Evolutionary conservation across 2,113 vertebrate species (phyloP).

Genomic region (Scytalopus superciliaris): DNA sequence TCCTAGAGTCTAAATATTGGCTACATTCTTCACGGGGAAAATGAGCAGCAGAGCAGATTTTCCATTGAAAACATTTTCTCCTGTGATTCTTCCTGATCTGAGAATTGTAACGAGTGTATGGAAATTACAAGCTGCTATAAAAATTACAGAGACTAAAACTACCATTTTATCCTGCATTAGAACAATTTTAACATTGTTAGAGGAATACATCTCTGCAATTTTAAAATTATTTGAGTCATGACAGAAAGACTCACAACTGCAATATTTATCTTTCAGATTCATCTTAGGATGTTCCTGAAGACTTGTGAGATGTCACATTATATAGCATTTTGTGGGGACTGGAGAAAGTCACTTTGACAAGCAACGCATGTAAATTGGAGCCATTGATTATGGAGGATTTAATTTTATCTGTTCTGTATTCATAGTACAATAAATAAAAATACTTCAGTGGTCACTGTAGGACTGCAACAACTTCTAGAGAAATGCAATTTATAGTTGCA

Average conservation of each 20-base stretch:
- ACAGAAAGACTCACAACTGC: conserved; percentile 79
- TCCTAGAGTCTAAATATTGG: neutral
- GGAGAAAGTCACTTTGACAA: conserved; percentile 72
- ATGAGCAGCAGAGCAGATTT: conserved; percentile 18
- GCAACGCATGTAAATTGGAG: conserved; percentile 51
- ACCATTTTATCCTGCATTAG: conserved; percentile 79
- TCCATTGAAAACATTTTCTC: conserved; percentile 19
- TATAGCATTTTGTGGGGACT: conserved; percentile 35
- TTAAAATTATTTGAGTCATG: conserved; percentile 84
- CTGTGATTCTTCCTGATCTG: conserved; percentile 41
- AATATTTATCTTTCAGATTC: conserved; percentile 82
- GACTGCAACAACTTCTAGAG: conserved; percentile 43
- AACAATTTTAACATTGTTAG: conserved; percentile 81
- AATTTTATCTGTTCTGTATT: conserved; percentile 64
- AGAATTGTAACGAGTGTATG: conserved; percentile 65
- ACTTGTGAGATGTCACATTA: conserved; percentile 71
- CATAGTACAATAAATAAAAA: conserved; percentile 64
- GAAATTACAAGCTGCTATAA: conserved; percentile 81
- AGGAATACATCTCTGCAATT: conserved; percentile 79
- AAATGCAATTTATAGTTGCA: conserved; percentile 68
- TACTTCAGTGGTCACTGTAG: conserved; percentile 42
- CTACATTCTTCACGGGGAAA: neutral
- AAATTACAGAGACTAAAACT: conserved; percentile 80
- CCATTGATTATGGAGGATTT: conserved; percentile 65
- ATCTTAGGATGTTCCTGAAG: conserved; percentile 70